phyloP scores from a whole-genome alignment of 2,888 invertebrate species.

The Cordilura impudica region DNA sequence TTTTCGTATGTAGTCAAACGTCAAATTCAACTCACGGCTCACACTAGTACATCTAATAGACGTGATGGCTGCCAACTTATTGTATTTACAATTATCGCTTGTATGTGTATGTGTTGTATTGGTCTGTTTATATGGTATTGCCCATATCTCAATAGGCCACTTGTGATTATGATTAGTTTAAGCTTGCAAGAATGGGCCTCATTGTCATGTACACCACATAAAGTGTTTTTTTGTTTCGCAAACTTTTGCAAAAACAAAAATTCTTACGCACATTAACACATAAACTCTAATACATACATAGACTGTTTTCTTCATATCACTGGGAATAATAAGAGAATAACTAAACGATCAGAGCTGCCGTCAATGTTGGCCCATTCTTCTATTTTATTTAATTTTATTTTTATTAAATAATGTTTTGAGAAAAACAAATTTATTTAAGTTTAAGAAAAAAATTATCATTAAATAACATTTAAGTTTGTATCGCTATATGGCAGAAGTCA shows the following conservation, averaged over 20 bases:
- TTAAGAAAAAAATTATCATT: no score
- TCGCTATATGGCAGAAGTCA: no score
- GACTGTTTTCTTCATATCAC: slow-evolving; percentile 12
- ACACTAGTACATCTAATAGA: slow-evolving; percentile 37
- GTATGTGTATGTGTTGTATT: background rate
- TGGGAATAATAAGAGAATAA: no score
- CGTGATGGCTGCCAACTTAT: slow-evolving; percentile 61
- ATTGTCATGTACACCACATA: slow-evolving; percentile 44
- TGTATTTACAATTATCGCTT: slow-evolving; percentile 45
- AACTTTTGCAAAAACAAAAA: background rate
- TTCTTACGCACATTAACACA: background rate
- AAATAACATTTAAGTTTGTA: no score
- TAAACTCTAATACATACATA: background rate
- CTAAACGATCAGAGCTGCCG: no score
- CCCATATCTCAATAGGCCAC: slow-evolving; percentile 2
- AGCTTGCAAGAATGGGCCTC: background rate
- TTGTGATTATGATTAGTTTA: background rate
- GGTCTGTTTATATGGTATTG: background rate
- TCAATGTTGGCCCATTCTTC: no score
- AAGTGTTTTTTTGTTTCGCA: slow-evolving; percentile 23
- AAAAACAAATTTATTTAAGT: no score
- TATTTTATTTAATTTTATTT: no score
- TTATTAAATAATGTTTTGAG: no score
- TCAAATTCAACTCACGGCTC: slow-evolving; percentile 54
- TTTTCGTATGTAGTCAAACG: background rate